Evolutionary conservation across 2,113 vertebrate genomes (phyloP).

Genomic region (Choloepus hoffmanni): DNA sequence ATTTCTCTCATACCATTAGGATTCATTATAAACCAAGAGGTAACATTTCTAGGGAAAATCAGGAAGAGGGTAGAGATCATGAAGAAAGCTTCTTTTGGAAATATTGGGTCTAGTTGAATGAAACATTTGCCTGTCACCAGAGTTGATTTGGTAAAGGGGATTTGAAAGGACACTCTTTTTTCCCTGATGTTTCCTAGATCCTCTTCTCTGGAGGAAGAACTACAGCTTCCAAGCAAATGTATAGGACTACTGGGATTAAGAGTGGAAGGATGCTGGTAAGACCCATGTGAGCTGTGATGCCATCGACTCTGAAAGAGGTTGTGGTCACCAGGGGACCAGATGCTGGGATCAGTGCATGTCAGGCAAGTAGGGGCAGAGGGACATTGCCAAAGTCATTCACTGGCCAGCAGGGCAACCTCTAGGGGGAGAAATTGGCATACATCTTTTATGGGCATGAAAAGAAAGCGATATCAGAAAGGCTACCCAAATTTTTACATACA

Average conservation of each 20-base stretch:
- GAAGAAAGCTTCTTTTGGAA: background rate
- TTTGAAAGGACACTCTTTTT: background rate
- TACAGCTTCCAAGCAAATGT: background rate
- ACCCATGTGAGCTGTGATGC: background rate
- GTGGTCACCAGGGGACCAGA: background rate
- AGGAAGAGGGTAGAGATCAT: background rate
- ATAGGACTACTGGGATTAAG: background rate
- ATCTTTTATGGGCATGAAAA: fast-evolving
- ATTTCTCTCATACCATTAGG: background rate
- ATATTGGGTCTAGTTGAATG: background rate
- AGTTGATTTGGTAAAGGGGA: background rate
- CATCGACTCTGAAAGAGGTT: background rate
- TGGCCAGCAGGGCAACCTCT: background rate
- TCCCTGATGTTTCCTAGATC: background rate
- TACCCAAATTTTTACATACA: background rate
- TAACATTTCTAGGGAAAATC: background rate
- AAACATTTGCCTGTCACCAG: background rate
- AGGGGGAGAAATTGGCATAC: background rate
- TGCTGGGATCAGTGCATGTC: too few species aligned
- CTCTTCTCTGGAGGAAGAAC: background rate
- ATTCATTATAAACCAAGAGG: background rate
- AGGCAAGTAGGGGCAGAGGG: background rate
- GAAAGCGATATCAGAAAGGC: background rate
- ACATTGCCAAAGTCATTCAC: background rate
- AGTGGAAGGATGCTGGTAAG: background rate